Evolutionary conservation across 2,888 invertebrate species (phyloP).

Genomic region (Tenodera sinensis): DNA sequence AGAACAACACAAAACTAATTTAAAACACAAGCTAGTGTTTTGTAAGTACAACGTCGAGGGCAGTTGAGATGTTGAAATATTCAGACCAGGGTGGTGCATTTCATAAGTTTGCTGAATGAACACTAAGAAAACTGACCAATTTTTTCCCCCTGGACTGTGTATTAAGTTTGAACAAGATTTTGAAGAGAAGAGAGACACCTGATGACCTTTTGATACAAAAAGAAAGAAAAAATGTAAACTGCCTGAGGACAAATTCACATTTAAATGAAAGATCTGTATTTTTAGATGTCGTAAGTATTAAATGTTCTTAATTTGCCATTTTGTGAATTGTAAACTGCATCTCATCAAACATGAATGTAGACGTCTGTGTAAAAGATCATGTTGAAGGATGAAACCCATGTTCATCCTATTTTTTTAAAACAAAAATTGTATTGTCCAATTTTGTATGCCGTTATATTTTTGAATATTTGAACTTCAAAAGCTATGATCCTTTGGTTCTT

Average conservation of each 20-base stretch:
- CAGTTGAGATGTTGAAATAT: neutral
- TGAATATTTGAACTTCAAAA: neutral
- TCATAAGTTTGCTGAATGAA: neutral
- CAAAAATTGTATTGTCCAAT: neutral
- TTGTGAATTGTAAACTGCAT: neutral
- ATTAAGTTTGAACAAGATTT: neutral
- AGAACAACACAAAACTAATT: neutral
- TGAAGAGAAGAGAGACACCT: neutral
- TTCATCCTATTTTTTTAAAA: neutral
- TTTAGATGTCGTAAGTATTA: conserved; percentile 16
- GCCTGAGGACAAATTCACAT: neutral
- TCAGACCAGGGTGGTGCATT: neutral
- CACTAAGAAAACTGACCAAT: neutral
- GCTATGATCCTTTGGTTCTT: neutral
- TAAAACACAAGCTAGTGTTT: neutral
- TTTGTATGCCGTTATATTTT: neutral
- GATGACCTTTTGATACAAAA: neutral
- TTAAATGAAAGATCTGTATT: conserved; percentile 15
- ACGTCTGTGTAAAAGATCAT: neutral
- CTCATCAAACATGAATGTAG: neutral
- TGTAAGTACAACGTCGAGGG: neutral
- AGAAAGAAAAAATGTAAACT: neutral
- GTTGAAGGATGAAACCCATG: neutral
- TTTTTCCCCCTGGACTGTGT: neutral
- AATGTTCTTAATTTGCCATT: neutral